A percentile compares a stretch with the other conserved stretches of the same genome.
phyloP scores from a whole-genome alignment of 1,140 invertebrate species.

The Anoplolepis gracilipes region DNA sequence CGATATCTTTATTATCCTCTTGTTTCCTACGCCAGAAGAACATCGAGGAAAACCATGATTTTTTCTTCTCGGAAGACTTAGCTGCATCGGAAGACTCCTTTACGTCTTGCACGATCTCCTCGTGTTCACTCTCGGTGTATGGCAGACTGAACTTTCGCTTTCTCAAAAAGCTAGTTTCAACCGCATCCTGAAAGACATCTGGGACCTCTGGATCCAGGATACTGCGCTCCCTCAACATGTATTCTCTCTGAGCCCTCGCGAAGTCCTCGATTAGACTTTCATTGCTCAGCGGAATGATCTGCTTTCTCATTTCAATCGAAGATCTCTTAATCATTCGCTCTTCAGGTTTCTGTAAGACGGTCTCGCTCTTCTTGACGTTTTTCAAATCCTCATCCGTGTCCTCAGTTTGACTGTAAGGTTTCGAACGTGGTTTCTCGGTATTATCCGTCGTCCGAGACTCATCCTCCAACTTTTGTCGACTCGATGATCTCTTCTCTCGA shows the following conservation, averaged over 20 bases:
- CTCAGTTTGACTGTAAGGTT: constrained; percentile 21
- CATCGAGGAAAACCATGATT: constrained; percentile 80
- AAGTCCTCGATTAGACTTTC: constrained; percentile 81
- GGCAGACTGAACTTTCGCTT: constrained; percentile 65
- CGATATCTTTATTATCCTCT: constrained; percentile 54
- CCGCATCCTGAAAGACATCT: constrained; percentile 71
- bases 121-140: constrained; percentile 64
- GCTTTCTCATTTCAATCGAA: constrained; percentile 75
- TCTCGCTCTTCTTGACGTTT: constrained; percentile 67
- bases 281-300: constrained; percentile 82
- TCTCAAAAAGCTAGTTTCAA: constrained; percentile 69
- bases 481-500: constrained; percentile 62
- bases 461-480: constrained; percentile 49
- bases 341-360: constrained; percentile 36
- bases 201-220: constrained; percentile 73
- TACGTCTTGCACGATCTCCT: constrained; percentile 24
- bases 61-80: constrained; percentile 26
- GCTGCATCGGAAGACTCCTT: not conserved
- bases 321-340: constrained; percentile 45
- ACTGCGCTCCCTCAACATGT: constrained; percentile 74
- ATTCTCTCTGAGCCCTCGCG: constrained; percentile 79
- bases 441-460: constrained; percentile 7
- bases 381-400: constrained; percentile 57
- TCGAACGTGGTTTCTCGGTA: constrained; percentile 15
- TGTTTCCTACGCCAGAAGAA: constrained; percentile 74